Evolutionary conservation across 2,888 invertebrate genomes (phyloP).

Genomic region (Frankliniella intonsa): DNA sequence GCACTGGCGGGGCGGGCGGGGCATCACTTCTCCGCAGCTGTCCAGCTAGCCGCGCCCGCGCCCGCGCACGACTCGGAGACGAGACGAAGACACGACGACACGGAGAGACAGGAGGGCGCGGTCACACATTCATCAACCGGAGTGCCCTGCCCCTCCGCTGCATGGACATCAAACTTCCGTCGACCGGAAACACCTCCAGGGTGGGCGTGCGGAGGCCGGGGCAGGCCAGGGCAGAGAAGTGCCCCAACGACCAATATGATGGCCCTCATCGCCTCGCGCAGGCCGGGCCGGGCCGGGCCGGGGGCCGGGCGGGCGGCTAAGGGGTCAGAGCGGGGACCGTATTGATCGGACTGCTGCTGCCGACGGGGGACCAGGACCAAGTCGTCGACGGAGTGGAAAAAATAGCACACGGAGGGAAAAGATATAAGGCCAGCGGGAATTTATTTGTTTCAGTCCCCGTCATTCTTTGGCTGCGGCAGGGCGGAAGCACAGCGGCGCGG

Average conservation of each 20-base stretch:
- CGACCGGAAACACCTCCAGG: background rate
- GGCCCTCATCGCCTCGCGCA: too few relatives aligned
- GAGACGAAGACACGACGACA: too few relatives aligned
- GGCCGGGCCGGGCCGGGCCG: background rate
- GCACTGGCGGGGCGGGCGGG: background rate
- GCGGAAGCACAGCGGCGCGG: too few relatives aligned
- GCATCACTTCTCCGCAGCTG: background rate
- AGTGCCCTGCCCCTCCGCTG: slow-evolving; percentile 21
- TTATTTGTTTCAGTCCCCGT: too few relatives aligned
- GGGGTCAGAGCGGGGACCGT: too few relatives aligned
- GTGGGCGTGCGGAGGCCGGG: background rate
- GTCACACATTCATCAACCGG: slow-evolving; percentile 4
- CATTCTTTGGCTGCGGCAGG: too few relatives aligned
- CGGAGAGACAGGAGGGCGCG: slow-evolving; percentile 17
- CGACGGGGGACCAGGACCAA: too few relatives aligned
- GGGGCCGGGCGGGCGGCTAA: too few relatives aligned
- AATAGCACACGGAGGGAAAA: too few relatives aligned
- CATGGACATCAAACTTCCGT: slow-evolving; percentile 9
- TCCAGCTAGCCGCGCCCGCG: background rate
- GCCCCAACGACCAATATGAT: background rate
- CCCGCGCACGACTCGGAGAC: background rate
- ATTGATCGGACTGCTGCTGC: too few relatives aligned
- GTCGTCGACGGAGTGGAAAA: too few relatives aligned
- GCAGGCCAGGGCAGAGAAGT: background rate
- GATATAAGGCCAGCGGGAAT: too few relatives aligned